Evolutionary conservation across 1,140 invertebrate species (phyloP), one percentile per base, ranked within the genome.

Genomic region (Cecropterus lyciades): DNA sequence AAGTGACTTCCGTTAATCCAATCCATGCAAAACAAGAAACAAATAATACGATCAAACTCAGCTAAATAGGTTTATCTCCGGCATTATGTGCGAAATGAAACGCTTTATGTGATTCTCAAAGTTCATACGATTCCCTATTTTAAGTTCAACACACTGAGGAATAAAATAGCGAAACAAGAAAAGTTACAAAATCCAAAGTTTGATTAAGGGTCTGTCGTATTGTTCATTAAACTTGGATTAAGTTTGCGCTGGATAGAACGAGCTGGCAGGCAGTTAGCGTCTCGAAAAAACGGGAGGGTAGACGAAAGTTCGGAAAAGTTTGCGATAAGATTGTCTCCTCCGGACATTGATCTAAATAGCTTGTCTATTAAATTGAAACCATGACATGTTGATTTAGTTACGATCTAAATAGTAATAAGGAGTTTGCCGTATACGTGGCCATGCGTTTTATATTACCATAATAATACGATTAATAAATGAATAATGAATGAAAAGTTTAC

Each of bases 151-250:
- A 3, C 1, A 17, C 3, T 11, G 3, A 8, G 11, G 64, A 84
- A 80, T 69, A 69, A 74, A 80, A 55, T 20, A 60, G 42, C 73
- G 51, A 43, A 52, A 45, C 48, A 51, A 13, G 40, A 37, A 15
- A 71, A 70, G 67, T 79, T 84, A 69, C 80, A 80, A 87, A 85
- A 81, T 88, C 78, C 85, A 87, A 92, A 93, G 91, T 92, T 93
- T 93, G 92, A 93, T 93, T 92, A 93, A 93, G 86, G 90, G 87
- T 78, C 91, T 93, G 92, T 93, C 92, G 87, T 85, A 90, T 90
- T 92, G 91, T 93, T 93, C 91, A 93, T 93, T 93, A 90, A 93
- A 93, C 89, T 92, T 92, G 89, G 89, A 93, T 93, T 93, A 92
- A 93, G 91, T 89, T 91, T 85, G 85, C 75, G 75, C 80, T 82